Percentiles rank a stretch among this genome's conserved stretches.
Evolutionary conservation across 1,140 invertebrate species (phyloP).

Genomic region (Zaprionus nigranus): DNA sequence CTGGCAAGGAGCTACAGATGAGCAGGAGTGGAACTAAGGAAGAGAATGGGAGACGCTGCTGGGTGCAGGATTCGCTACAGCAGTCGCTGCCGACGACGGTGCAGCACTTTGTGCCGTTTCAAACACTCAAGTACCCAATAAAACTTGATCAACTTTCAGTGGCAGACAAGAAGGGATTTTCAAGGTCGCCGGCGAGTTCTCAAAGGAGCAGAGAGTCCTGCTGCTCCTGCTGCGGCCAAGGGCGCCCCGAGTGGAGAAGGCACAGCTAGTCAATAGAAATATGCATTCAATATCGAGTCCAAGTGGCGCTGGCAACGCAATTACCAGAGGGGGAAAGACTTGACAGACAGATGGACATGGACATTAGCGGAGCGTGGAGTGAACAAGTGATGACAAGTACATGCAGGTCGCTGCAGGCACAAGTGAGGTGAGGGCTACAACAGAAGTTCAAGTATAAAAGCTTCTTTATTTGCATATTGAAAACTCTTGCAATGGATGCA

Average conservation of each 20-base stretch:
- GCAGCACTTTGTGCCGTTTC: not conserved
- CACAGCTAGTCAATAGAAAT: not conserved
- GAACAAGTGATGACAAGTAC: constrained; percentile 27
- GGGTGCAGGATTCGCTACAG: not conserved
- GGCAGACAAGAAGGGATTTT: constrained; percentile 17
- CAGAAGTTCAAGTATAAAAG: not conserved
- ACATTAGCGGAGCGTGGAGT: not conserved
- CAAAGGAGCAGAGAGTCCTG: not conserved
- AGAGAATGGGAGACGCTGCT: not conserved
- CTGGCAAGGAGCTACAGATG: too few relatives aligned
- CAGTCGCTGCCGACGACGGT: not conserved
- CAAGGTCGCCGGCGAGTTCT: not conserved
- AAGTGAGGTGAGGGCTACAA: not conserved
- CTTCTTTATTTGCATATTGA: too few relatives aligned
- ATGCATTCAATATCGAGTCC: not conserved
- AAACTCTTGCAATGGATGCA: too few relatives aligned
- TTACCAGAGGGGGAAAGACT: not conserved
- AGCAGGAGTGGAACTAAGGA: too few relatives aligned
- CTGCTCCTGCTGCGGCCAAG: not conserved
- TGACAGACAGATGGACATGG: not conserved
- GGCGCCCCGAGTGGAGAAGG: not conserved
- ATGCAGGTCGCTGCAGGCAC: constrained; percentile 27
- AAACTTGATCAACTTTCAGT: constrained; percentile 68
- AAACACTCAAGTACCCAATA: constrained; percentile 56
- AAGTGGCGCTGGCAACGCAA: not conserved